Base-by-base conservation (phyloP, 2,797 vertebrate species). In the Caiman crocodilus region DNA sequence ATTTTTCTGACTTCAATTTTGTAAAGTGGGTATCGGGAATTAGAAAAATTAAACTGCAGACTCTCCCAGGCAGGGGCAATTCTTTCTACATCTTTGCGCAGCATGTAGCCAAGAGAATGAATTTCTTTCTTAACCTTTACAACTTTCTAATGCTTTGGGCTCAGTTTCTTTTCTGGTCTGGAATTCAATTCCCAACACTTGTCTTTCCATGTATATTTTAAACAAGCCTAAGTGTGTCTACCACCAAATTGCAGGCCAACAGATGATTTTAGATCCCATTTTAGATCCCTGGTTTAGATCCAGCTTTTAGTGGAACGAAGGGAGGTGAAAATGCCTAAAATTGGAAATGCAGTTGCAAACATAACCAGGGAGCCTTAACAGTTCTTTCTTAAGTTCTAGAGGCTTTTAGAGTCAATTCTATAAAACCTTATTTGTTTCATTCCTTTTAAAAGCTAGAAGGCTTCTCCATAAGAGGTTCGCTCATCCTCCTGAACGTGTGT, bases 21-120 rank as follows among this genome's bases (percentile, higher is more conserved):
- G 71, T 64, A 35, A 79, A 87, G 76, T 30, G 26, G 86, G 59
- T 55, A 71, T 23, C 26, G 7, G 5, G 89, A 90, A 55, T 26
- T 14, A 79, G 32, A 88, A 86, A 3, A 91, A 91, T 82, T 89
- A 56, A 16, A 85, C 84, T 82, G 79, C 13, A 85, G 94, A 86
- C 32, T 79, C 50, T 85, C 76, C n/a, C 26, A 88, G 84, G 20
- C 42, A 28, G 26, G 6, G 14, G 56, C 32, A 50, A 50, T 64
- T 58, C 26, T 87, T 84, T 63, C 58, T 74, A 28, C 26, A 18
- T 76, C 89, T 87, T 84, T 85, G 32, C 25, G 64, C 35, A 50
- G 69, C 25, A 35, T 35, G 6, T 25, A 82, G 15, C 67, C 61
- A 82, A 0, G 0, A 83, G 30, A 84, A 94, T 77, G 28, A 90